These are phyloP conservation scores for Protobothrops flavoviridis DNA, from an alignment of 2,113 vertebrate genomes.

Conservation along the genomic window DNA sequence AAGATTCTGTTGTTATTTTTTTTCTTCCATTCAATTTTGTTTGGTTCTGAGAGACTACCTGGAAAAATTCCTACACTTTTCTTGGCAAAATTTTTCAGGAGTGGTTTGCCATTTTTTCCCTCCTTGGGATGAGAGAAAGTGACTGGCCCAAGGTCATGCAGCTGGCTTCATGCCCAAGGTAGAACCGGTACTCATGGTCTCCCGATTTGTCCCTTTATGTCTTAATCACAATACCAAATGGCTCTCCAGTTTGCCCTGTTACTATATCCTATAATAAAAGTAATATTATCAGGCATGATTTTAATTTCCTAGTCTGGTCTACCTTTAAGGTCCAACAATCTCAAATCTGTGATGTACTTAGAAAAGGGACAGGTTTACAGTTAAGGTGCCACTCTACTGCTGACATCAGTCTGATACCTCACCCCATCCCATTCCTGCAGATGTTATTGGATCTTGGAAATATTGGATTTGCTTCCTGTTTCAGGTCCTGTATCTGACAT, in stretches of 20 bases:
- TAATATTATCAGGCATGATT: background rate
- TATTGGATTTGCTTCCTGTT: background rate
- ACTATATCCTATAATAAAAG: background rate
- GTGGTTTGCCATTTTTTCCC: background rate
- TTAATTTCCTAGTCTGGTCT: background rate
- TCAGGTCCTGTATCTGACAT: background rate
- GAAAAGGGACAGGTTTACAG: background rate
- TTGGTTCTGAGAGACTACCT: background rate
- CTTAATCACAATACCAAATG: background rate
- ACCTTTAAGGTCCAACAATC: background rate
- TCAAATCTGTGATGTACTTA: background rate
- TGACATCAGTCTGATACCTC: background rate
- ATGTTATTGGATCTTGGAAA: background rate
- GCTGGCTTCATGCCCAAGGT: background rate
- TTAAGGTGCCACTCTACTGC: background rate
- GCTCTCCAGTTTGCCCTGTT: background rate
- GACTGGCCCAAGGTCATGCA: background rate
- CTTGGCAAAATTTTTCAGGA: background rate
- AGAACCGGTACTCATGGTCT: background rate
- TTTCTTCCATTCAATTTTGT: background rate
- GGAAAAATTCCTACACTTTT: background rate
- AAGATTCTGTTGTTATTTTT: background rate
- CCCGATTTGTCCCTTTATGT: background rate
- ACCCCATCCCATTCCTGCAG: background rate
- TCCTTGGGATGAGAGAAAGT: background rate